Evolutionary conservation across 2,797 vertebrate genomes (phyloP).

Genomic region (Lemur catta): DNA sequence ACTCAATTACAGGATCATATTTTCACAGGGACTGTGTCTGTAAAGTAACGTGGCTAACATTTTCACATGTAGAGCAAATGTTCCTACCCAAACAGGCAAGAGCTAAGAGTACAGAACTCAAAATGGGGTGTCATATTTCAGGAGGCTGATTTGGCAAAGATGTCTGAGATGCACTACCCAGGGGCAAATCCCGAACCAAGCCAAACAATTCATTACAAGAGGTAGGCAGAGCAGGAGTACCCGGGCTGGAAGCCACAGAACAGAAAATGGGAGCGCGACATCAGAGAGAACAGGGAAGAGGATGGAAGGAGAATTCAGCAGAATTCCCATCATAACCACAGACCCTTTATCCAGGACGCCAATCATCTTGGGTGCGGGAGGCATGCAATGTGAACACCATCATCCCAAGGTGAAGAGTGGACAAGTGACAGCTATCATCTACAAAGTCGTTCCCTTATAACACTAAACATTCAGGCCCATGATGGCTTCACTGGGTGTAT

Average conservation of each 20-base stretch:
- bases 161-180: not conserved
- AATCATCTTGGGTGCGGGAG: accelerated
- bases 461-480: not conserved
- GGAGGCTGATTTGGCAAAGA: not conserved
- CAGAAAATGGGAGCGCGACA: accelerated
- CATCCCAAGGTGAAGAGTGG: not conserved
- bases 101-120: no score
- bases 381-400: accelerated
- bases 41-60: not conserved
- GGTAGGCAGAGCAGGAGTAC: not conserved
- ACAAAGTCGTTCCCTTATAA: not conserved
- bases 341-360: not conserved
- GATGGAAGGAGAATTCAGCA: not conserved
- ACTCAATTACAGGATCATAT: not conserved
- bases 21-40: not conserved
- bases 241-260: not conserved
- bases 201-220: not conserved
- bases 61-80: not conserved
- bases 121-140: not conserved
- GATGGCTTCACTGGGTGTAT: not conserved
- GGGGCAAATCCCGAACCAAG: not conserved
- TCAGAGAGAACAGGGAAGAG: not conserved
- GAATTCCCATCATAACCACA: not conserved
- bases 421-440: not conserved
- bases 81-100: not conserved